Conservation (phyloP, 2,113 vertebrate genomes). For the Gnathonemus echidnorhynchus region DNA sequence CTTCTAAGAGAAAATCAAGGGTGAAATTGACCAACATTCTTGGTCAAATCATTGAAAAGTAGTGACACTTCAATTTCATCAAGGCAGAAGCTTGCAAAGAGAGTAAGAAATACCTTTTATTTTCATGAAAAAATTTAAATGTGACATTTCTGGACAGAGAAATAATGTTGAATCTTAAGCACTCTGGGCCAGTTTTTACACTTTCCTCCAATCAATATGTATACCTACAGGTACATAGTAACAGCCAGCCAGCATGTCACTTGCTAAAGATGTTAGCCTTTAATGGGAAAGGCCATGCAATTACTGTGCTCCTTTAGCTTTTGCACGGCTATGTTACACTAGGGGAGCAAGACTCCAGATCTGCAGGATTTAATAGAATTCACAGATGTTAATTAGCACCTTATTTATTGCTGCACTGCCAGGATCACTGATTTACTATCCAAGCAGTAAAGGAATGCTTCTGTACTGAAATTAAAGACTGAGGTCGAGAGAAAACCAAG, state of each 20-base stretch:
- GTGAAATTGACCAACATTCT: not conserved
- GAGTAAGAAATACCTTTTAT: not conserved
- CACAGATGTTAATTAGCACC: not conserved
- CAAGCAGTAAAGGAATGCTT: not conserved
- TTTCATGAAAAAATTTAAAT: not conserved
- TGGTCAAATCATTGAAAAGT: not conserved
- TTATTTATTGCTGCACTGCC: not conserved
- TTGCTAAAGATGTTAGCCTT: not conserved
- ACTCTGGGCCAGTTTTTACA: not conserved
- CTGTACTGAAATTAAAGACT: not conserved
- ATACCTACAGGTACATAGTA: not conserved
- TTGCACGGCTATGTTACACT: not conserved
- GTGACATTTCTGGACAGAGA: not conserved
- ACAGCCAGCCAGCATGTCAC: not conserved
- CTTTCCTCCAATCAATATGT: not conserved
- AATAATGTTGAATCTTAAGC: not conserved
- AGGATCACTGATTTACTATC: not conserved
- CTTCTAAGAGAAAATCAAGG: not conserved
- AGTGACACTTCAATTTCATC: not conserved
- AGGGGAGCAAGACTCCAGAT: not conserved
- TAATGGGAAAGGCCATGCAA: not conserved
- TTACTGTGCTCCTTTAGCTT: not conserved
- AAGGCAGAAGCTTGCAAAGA: not conserved
- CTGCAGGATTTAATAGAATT: not conserved
- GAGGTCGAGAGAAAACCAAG: not conserved